phyloP scores from a whole-genome alignment of 2,797 vertebrate species.

The Rallus crepitans region DNA sequence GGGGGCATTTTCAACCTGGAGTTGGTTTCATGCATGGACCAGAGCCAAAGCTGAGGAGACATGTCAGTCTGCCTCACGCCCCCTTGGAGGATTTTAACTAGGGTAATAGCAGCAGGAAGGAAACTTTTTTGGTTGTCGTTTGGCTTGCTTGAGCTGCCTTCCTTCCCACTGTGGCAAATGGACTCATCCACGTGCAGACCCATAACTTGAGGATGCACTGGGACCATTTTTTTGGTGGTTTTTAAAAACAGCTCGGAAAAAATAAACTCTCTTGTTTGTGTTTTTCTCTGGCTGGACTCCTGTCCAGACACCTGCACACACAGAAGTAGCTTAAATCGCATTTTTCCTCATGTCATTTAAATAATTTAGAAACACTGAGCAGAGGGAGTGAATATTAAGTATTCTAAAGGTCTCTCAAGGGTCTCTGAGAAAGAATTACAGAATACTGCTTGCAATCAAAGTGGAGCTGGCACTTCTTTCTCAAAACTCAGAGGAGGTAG shows the following conservation, averaged over 20 bases:
- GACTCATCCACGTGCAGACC: background rate
- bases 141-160: background rate
- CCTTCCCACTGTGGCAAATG: background rate
- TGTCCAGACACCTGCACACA: background rate
- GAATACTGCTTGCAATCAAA: background rate
- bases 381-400: background rate
- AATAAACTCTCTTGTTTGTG: background rate
- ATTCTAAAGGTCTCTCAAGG: background rate
- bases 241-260: background rate
- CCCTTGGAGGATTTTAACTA: background rate
- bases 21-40: fast-evolving
- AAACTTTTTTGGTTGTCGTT: background rate
- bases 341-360: conserved; percentile 1
- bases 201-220: background rate
- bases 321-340: background rate
- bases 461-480: background rate
- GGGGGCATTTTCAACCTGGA: background rate
- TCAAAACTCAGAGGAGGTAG: background rate
- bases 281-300: background rate
- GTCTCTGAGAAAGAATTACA: background rate
- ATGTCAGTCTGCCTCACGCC: fast-evolving
- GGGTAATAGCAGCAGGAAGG: fast-evolving
- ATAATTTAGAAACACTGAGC: conserved; percentile 10
- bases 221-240: background rate
- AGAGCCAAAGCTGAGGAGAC: background rate